These are phyloP conservation scores for Proterorhinus semilunaris DNA, from an alignment of 2,113 vertebrate species.

Conservation along the genomic window DNA sequence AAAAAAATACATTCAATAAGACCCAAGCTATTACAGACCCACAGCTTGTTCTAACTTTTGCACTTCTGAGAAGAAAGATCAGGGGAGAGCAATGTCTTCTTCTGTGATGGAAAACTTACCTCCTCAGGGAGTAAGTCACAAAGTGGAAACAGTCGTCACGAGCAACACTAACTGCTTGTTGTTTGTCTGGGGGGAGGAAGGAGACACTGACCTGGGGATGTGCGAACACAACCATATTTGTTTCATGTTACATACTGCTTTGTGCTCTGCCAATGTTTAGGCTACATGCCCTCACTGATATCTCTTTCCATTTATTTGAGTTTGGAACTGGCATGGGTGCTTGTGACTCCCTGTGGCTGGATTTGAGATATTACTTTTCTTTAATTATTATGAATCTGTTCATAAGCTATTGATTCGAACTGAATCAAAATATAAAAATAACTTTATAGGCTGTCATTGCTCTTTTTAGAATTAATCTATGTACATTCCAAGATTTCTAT, in stretches of 20 bases:
- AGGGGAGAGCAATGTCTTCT: conserved; percentile 27
- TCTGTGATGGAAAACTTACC: conserved; percentile 66
- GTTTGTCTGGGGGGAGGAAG: conserved; percentile 25
- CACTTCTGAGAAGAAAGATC: conserved; percentile 13
- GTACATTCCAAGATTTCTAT: no score
- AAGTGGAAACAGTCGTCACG: conserved; percentile 48
- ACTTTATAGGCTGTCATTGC: no score
- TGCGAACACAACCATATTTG: conserved; percentile 8
- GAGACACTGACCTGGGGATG: conserved; percentile 20
- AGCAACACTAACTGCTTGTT: conserved; percentile 38
- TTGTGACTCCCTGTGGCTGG: no score
- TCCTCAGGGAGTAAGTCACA: conserved; percentile 42
- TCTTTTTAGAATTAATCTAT: no score
- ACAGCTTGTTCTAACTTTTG: neutral
- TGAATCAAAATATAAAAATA: no score
- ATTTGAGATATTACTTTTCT: no score
- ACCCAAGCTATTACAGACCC: neutral
- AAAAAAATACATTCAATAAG: neutral
- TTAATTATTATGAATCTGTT: no score
- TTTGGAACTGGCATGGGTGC: no score
- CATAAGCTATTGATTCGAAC: no score
- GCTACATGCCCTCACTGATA: no score
- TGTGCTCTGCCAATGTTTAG: neutral
- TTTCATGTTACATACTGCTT: neutral
- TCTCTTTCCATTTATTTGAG: no score